Evolutionary conservation across 2,888 invertebrate species (phyloP).

Genomic region (Heteropelma amictum): DNA sequence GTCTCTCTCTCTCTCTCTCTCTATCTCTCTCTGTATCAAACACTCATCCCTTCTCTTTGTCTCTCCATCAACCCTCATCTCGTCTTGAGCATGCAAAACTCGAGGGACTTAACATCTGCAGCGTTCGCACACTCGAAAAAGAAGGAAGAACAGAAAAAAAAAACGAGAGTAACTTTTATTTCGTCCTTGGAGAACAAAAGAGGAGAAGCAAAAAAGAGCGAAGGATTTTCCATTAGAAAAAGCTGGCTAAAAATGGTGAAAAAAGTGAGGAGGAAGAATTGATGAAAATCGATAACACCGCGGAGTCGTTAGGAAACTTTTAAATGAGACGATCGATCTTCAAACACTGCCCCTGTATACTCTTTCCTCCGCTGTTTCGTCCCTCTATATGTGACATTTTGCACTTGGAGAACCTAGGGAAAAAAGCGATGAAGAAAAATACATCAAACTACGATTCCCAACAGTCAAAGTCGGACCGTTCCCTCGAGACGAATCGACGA

Average conservation of each 20-base stretch:
- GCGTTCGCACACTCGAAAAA: neutral
- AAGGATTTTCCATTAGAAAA: too few species aligned
- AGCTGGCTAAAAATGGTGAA: too few species aligned
- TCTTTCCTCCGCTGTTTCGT: too few species aligned
- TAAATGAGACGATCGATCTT: neutral
- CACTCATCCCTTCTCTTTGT: conserved; percentile 18
- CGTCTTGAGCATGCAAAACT: conserved; percentile 54
- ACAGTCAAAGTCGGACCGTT: conserved; percentile 40
- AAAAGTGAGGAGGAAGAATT: too few species aligned
- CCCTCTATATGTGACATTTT: too few species aligned
- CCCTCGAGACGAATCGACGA: conserved; percentile 36
- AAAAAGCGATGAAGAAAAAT: neutral
- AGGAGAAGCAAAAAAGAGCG: neutral
- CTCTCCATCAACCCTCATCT: conserved; percentile 31
- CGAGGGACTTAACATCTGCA: conserved; percentile 35
- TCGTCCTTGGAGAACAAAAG: neutral
- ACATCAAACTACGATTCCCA: neutral
- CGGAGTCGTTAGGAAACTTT: neutral
- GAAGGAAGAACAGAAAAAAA: neutral
- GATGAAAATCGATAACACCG: neutral
- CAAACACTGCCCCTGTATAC: neutral
- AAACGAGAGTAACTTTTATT: neutral
- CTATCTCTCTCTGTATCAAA: conserved; percentile 1
- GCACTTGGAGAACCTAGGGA: neutral
- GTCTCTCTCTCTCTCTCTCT: neutral